Percentiles rank a stretch among this genome's conserved stretches.
Evolutionary conservation across 1,140 invertebrate species (phyloP).

Genomic region (Dreissena polymorpha): DNA sequence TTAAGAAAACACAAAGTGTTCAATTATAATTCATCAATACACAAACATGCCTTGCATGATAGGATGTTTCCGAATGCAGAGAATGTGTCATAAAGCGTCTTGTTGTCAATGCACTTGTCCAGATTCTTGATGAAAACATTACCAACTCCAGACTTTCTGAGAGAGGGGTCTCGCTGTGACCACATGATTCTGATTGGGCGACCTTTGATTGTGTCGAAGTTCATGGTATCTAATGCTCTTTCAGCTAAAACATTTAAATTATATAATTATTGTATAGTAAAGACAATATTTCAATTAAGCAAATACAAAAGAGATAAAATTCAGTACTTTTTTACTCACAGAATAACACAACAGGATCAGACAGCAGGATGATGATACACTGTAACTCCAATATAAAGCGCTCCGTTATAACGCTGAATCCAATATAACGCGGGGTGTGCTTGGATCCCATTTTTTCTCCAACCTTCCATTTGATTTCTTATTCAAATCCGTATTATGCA

Average conservation of each 20-base stretch:
- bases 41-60: constrained; percentile 92
- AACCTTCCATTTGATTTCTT: no score
- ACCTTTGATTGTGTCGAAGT: constrained; percentile 98
- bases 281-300: no score
- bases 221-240: constrained; percentile 99
- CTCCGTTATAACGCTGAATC: no score
- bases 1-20: no score
- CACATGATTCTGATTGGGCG: constrained; percentile 99
- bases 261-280: not conserved
- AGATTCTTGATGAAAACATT: constrained; percentile 99
- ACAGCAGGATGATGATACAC: no score
- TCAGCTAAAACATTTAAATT: constrained; percentile 87
- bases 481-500: no score
- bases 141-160: constrained; percentile 98
- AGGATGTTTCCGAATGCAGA: constrained; percentile 99
- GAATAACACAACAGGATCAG: no score
- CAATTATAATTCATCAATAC: not conserved
- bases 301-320: no score
- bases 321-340: no score
- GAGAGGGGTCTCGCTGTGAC: constrained; percentile 99
- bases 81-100: constrained; percentile 99
- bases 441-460: no score
- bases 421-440: no score
- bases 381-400: no score
- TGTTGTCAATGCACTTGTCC: constrained; percentile 99